Evolutionary conservation across 2,113 vertebrate genomes (phyloP).

Genomic region (Entosphenus tridentatus): DNA sequence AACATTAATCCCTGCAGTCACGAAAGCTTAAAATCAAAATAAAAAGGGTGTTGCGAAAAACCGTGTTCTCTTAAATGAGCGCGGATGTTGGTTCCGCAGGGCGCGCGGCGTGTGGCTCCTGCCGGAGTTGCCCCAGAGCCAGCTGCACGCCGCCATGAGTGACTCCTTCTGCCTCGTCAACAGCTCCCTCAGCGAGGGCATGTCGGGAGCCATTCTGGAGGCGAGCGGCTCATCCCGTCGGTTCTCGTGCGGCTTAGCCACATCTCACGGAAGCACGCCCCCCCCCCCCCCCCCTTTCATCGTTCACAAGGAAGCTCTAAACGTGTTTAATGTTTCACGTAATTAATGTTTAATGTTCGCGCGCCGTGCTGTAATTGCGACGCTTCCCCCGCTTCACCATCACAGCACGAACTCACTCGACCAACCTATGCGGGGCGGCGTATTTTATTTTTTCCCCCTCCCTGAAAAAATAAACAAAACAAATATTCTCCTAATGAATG

Average conservation of each 20-base stretch:
- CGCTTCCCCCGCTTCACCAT: not conserved
- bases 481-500: no score
- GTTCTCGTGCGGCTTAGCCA: not conserved
- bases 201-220: conserved; percentile 85
- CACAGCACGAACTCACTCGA: no score
- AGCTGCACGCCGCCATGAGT: conserved; percentile 47
- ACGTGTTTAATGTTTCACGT: conserved; percentile 10
- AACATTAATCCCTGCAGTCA: no score
- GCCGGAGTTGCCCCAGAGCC: conserved; percentile 33
- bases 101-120: conserved; percentile 40
- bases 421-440: no score
- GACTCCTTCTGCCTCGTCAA: conserved; percentile 52
- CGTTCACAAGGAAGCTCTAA: conserved; percentile 11
- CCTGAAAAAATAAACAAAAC: no score
- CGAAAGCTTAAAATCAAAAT: no score
- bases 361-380: conserved; percentile 9
- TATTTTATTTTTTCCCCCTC: no score
- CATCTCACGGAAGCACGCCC: conserved; percentile 10
- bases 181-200: conserved; percentile 70
- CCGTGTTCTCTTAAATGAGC: no score
- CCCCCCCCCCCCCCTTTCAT: conserved; percentile 17
- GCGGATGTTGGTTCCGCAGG: conserved; percentile 20
- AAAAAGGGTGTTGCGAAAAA: no score
- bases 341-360: conserved; percentile 13
- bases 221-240: conserved; percentile 19